Base-by-base conservation (phyloP, 2,888 invertebrate genomes). In the Isoperla grammatica region DNA sequence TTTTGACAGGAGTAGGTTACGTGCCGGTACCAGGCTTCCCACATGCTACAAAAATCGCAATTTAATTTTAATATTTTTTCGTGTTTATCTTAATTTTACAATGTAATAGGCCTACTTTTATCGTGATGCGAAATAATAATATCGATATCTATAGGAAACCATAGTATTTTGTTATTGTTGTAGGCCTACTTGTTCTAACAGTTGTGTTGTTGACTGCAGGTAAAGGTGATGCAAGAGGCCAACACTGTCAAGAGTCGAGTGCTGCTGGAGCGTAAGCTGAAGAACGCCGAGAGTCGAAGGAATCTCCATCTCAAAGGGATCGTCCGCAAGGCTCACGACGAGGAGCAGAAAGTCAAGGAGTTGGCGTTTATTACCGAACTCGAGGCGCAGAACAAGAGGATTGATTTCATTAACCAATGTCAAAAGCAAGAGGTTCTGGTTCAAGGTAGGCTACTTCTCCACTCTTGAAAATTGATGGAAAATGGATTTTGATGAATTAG, bases 301-400 rank as follows among this genome's bases (percentile, higher is more conserved):
- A 88, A 87, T 61, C 84, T 86, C 65, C 87, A 90, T 73, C 74
- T 90, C 5, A 86, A 80, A 72, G 90, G 85, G 71, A 93, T 95
- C 65, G 88, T 95, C 1, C 85, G 89, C 66, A 97, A 97, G 73
- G 98, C 98, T 0, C 96, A 96, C 70, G 97, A 98, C 68, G 98
- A 98, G 72, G 97, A 98, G 67, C 93, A 94, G 61, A 97, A 97
- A 72, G 82, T 95, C 3, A 90, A 93, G 64, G 98, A 99, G 78
- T 97, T 98, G 57, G 95, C 95, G 12, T 98, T 98, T 73, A 98
- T 98, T 61, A 98, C 96, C 73, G 91, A 91, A 67, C 76, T 98
- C 43, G 95, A 96, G 71, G 95, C 95, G 0, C 94, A 95, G 75
- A 95, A 97, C 73, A 88, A 95, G 68, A 79, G 93, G 0, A 88